Base-by-base conservation (phyloP, 2,888 invertebrate genomes). In the Dicycla oo region DNA sequence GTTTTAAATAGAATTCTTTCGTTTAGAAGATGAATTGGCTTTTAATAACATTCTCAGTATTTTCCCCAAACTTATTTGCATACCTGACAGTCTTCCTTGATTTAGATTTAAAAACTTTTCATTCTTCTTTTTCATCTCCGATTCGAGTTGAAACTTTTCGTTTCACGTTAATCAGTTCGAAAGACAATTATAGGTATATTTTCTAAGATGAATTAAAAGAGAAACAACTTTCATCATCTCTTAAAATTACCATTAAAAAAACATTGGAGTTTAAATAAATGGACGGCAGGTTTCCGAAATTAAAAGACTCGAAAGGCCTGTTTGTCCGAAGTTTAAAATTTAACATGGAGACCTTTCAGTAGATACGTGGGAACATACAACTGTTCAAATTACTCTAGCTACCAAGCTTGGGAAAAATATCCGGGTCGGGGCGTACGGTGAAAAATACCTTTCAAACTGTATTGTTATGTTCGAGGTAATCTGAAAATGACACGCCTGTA, bases 341-440 rank as follows among this genome's bases (percentile, higher is more conserved):
- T 86, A 86, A 84, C 82, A 83, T 85, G 82, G 83, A 80, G 75
- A 81, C 88, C 89, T 83, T 80, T 86, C 87, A 82, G 73, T 79
- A 2, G 49, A 26, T 70, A 75, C 92, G 93, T 94, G 95, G 89
- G 95, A 94, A 93, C 84, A 76, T 81, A 88, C 95, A 95, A 88
- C 93, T 95, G 95, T 88, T 90, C 87, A 92, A 93, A 93, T 93
- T 93, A 93, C 92, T 90, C 88, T 85, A 85, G 86, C 88, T 86
- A 89, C 81, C 81, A 79, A 73, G 82, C 82, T 82, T 81, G 84
- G 85, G 88, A 88, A 92, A 92, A 93, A 93, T 92, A 91, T 88
- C 86, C 86, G 80, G 75, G 83, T 40, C 68, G 69, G 69, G 66
- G 56, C 65, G 68, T 81, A 76, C 84, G 78, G 73, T 89, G 87